Conservation (phyloP, 2,888 invertebrate genomes). For the Clunio marinus region DNA sequence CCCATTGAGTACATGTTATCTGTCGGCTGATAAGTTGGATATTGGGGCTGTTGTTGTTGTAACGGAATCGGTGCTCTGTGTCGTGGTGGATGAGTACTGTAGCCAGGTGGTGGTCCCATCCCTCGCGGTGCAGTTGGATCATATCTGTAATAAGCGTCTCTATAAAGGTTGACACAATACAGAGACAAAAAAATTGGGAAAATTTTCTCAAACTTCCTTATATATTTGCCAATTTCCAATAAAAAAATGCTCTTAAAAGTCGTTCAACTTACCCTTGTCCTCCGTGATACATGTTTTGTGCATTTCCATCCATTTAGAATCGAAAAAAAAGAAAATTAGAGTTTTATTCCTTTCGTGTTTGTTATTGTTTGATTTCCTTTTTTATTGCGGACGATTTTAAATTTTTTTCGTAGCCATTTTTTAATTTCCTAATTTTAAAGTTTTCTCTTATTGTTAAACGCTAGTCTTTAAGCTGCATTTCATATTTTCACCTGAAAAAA, state of each 20-base stretch:
- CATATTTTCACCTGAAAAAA: too few species aligned
- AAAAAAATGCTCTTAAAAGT: not conserved
- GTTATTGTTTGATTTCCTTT: not conserved
- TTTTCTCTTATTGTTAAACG: too few species aligned
- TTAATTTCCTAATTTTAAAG: too few species aligned
- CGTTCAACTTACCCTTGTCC: slow-evolving; percentile 53
- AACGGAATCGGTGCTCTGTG: slow-evolving; percentile 61
- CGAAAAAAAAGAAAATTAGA: slow-evolving; percentile 2
- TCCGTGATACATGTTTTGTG: slow-evolving; percentile 57
- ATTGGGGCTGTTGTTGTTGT: slow-evolving; percentile 55
- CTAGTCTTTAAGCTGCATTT: too few species aligned
- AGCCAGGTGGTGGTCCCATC: slow-evolving; percentile 58
- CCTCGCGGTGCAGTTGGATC: slow-evolving; percentile 55
- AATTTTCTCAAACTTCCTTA: slow-evolving; percentile 29
- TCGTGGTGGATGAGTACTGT: slow-evolving; percentile 54
- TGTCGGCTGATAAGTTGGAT: slow-evolving; percentile 60
- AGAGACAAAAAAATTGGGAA: slow-evolving; percentile 13
- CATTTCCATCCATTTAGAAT: slow-evolving; percentile 55
- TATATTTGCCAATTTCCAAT: not conserved
- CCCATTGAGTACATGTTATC: slow-evolving; percentile 67
- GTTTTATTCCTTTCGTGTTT: not conserved
- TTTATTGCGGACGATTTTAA: too few species aligned
- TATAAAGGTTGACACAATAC: slow-evolving; percentile 41
- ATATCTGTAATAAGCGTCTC: slow-evolving; percentile 54
- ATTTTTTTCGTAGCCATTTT: too few species aligned